These are phyloP conservation scores for Caenorhabditis imperialis DNA, from an alignment of 2,888 invertebrate species.

Conservation along the genomic window DNA sequence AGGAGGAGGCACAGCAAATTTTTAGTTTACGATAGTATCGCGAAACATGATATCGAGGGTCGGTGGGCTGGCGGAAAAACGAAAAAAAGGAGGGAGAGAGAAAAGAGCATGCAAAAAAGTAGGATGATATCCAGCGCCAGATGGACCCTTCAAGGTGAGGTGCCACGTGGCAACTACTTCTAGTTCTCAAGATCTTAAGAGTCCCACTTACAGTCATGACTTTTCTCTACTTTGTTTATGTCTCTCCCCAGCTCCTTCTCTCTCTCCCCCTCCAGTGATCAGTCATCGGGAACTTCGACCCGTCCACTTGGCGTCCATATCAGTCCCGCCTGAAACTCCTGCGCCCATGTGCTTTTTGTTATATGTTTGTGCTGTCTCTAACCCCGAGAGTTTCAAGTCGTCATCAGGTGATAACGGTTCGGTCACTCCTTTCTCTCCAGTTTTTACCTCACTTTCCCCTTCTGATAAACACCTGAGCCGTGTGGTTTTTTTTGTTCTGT, in stretches of 20 bases:
- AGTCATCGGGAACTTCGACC: no score
- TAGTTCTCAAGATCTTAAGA: background rate
- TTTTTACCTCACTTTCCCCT: constrained; percentile 35
- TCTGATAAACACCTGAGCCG: constrained; percentile 34
- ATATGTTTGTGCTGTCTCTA: constrained; percentile 46
- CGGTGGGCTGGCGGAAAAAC: constrained; percentile 38
- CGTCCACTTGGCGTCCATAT: constrained; percentile 37
- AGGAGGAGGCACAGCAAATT: no score
- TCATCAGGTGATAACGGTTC: constrained; percentile 40
- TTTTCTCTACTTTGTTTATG: background rate
- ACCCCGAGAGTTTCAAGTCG: constrained; percentile 35
- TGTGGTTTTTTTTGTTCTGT: constrained; percentile 4
- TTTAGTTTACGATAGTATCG: constrained; percentile 53
- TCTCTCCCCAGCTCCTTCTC: constrained; percentile 8
- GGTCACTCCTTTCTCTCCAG: constrained; percentile 34
- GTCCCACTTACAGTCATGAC: background rate
- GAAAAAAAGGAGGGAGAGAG: constrained; percentile 19
- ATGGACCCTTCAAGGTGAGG: no score
- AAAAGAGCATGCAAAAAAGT: constrained; percentile 39
- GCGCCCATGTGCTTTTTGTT: constrained; percentile 44
- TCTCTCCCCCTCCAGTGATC: no score
- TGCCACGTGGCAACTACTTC: no score
- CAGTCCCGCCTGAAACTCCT: constrained; percentile 43
- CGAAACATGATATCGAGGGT: constrained; percentile 51
- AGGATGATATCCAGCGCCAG: constrained; percentile 1